phyloP scores from a whole-genome alignment of 2,797 vertebrate genomes.

The Rhinoraja longicauda region DNA sequence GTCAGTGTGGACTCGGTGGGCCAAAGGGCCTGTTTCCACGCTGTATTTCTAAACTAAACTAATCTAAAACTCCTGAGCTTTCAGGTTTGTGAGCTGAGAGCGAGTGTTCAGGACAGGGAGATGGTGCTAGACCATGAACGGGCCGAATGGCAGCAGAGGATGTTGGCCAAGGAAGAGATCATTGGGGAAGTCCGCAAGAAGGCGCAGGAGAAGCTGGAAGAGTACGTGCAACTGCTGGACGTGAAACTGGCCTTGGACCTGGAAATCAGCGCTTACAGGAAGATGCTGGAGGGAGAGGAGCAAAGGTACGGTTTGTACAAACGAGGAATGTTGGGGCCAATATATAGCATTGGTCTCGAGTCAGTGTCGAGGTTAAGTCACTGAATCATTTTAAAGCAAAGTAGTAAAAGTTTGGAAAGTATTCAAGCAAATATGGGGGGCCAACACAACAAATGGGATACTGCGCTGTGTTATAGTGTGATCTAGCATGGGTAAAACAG shows the following conservation, averaged over 20 bases:
- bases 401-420: background rate
- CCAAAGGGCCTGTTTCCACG: no score
- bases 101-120: slow-evolving; percentile 60
- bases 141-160: slow-evolving; percentile 52
- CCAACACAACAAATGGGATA: background rate
- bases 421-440: background rate
- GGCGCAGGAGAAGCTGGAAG: slow-evolving; percentile 65
- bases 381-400: background rate
- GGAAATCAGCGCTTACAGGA: slow-evolving; percentile 76
- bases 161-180: slow-evolving; percentile 68
- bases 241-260: slow-evolving; percentile 75
- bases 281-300: slow-evolving; percentile 81
- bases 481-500: background rate
- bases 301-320: slow-evolving; percentile 56
- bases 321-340: no score
- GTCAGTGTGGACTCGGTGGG: no score
- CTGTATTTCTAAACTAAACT: no score
- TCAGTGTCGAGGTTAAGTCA: background rate
- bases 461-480: background rate
- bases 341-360: no score
- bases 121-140: slow-evolving; percentile 59
- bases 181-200: slow-evolving; percentile 54
- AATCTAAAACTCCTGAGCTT: background rate
- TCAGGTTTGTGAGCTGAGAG: slow-evolving; percentile 63
- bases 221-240: slow-evolving; percentile 71